phyloP scores from a whole-genome alignment of 1,140 invertebrate genomes.

The Lepeophtheirus salmonis region DNA sequence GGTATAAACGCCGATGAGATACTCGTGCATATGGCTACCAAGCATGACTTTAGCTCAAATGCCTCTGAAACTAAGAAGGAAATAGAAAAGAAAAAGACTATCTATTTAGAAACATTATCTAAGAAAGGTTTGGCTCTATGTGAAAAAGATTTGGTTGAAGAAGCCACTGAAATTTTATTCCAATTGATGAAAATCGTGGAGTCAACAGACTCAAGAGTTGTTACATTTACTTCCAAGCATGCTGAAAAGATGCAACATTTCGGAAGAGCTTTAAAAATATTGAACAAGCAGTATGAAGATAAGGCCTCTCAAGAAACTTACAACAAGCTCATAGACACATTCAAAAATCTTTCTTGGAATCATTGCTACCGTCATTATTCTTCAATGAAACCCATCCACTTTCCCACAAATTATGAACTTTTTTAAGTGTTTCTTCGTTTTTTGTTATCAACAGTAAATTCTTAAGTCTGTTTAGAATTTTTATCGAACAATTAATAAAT shows the following conservation, averaged over 20 bases:
- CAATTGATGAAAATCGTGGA: slow-evolving; percentile 45
- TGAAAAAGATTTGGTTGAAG: slow-evolving; percentile 37
- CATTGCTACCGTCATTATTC: slow-evolving; percentile 39
- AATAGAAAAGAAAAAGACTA: slow-evolving; percentile 60
- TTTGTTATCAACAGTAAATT: too few relatives aligned
- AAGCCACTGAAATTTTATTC: slow-evolving; percentile 21
- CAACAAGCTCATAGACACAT: slow-evolving; percentile 45
- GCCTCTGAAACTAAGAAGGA: slow-evolving; percentile 16
- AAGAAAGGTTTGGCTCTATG: slow-evolving; percentile 51
- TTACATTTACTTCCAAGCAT: slow-evolving; percentile 43
- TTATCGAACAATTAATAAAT: too few relatives aligned
- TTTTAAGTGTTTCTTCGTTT: slow-evolving; percentile 33
- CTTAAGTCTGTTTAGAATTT: too few relatives aligned
- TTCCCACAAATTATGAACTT: slow-evolving; percentile 39
- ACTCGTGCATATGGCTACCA: slow-evolving; percentile 32
- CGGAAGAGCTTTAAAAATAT: slow-evolving; percentile 53
- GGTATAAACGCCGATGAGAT: slow-evolving; percentile 18
- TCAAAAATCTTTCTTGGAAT: slow-evolving; percentile 43
- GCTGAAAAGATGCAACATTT: slow-evolving; percentile 51
- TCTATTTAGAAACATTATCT: slow-evolving; percentile 51
- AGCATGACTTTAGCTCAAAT: slow-evolving; percentile 4
- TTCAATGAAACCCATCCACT: slow-evolving; percentile 39
- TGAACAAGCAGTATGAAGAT: slow-evolving; percentile 56
- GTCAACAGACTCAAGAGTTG: slow-evolving; percentile 1
- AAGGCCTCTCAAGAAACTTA: slow-evolving; percentile 49